These are phyloP conservation scores for Cervus canadensis DNA, from an alignment of 2,113 vertebrate species.

Conservation along the genomic window DNA sequence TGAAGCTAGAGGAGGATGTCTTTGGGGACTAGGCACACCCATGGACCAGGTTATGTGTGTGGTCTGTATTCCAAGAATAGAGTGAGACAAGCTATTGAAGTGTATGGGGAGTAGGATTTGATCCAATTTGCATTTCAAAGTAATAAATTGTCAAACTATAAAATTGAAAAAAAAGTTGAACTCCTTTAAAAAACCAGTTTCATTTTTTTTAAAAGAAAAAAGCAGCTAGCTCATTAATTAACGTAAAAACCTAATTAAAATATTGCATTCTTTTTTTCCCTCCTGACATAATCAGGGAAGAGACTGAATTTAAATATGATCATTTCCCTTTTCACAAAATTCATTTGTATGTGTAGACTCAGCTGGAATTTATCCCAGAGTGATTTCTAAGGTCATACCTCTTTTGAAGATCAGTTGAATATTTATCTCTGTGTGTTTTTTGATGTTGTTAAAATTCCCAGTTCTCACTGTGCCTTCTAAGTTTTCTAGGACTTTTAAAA, in stretches of 20 bases:
- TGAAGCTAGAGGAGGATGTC: neutral
- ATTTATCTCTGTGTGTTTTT: constrained; percentile 21
- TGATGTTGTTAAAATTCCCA: constrained; percentile 44
- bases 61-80: neutral
- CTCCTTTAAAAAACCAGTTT: neutral
- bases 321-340: neutral
- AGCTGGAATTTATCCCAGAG: neutral
- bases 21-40: neutral
- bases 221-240: neutral
- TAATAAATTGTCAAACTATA: neutral
- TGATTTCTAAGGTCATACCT: constrained; percentile 29
- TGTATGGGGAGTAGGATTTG: neutral
- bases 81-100: neutral
- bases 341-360: neutral
- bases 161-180: neutral
- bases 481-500: constrained; percentile 8
- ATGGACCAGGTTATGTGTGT: rapidly evolving
- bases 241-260: neutral
- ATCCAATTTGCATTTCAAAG: neutral
- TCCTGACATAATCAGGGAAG: neutral
- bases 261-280: neutral
- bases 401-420: constrained; percentile 57
- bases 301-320: neutral
- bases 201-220: neutral
- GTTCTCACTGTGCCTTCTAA: neutral